These are phyloP conservation scores for Rhynchotus rufescens DNA, from an alignment of 2,797 vertebrate genomes.

Conservation along the genomic window DNA sequence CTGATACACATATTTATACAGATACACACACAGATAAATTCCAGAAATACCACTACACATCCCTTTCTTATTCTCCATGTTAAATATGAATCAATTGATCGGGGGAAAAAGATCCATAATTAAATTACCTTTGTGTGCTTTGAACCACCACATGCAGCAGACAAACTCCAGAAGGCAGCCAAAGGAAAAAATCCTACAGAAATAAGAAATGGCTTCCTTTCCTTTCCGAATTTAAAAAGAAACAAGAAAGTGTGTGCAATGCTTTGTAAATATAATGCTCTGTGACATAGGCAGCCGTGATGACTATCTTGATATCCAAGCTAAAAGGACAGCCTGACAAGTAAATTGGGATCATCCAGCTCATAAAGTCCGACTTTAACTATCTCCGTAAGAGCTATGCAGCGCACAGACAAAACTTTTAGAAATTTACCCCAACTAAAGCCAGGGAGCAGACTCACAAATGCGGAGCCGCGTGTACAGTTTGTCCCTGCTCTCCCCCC, in stretches of 20 bases:
- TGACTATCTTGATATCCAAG: neutral
- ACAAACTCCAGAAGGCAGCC: neutral
- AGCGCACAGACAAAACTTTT: neutral
- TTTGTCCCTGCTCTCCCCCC: neutral
- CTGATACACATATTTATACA: neutral
- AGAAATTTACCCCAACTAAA: neutral
- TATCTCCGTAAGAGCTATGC: neutral
- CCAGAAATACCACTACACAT: neutral
- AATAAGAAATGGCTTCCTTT: neutral
- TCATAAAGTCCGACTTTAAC: neutral
- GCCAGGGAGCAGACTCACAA: neutral
- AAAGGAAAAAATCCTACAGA: neutral
- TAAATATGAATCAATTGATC: neutral
- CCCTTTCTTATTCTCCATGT: neutral
- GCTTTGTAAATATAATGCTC: neutral
- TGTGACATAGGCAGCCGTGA: neutral
- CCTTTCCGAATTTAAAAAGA: neutral
- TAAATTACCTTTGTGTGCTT: neutral
- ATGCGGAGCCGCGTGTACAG: neutral
- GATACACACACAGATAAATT: neutral
- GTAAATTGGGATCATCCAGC: slow-evolving; percentile 8
- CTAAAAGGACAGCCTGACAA: slow-evolving; percentile 32
- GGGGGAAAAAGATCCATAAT: neutral
- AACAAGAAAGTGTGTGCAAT: neutral
- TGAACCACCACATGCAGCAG: neutral